Evolutionary conservation across 1,140 invertebrate species (phyloP), one percentile per base, ranked within the genome.

Genomic region (Oreohelix idahoensis): DNA sequence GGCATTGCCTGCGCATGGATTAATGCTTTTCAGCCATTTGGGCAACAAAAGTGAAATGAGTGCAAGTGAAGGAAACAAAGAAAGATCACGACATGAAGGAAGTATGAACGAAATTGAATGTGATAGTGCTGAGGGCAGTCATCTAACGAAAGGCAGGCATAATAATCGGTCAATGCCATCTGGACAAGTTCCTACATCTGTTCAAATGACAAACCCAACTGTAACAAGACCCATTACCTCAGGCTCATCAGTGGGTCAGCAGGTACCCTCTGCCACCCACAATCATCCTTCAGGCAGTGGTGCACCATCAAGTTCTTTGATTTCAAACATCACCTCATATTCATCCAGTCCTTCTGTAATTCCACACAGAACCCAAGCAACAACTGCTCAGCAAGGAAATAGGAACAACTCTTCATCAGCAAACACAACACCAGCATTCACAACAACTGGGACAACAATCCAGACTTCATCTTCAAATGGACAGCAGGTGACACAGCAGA

Each of bases 11-110:
- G 10, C 2, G 1, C 51, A 32, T 42, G n/a, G 29, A 23, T 66
- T 32, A 35, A 20, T 39, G 45, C 39, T 49, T 74, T 13, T 15
- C 35, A 63, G 13, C 32, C 35, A 77, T 20, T 35, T 83, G 79
- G 69, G 58, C 70, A 45, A 39, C 4, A 45, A 70, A 73, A 74
- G 53, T 32, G 29, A 45, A 75, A 66, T 42, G 75, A 58, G 77
- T 70, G 23, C n/a, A 75, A 81, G 45, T 69, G n/a, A 15, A 58
- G 17, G 36, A 23, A 32, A 36, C 29, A n/a, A 63, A 36, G 8
- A 45, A 42, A 5, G 75, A 26, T 10, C 39, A 23, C 8, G 11
- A 2, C 38, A 70, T n/a, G 11, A 42, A 49, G 53, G 17, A 53
- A 58, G 13, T 58, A 51, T 11, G 4, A 36, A 39, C n/a, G 69